Evolutionary conservation across 2,797 vertebrate species (phyloP).

Genomic region (Benthosema pterotum): DNA sequence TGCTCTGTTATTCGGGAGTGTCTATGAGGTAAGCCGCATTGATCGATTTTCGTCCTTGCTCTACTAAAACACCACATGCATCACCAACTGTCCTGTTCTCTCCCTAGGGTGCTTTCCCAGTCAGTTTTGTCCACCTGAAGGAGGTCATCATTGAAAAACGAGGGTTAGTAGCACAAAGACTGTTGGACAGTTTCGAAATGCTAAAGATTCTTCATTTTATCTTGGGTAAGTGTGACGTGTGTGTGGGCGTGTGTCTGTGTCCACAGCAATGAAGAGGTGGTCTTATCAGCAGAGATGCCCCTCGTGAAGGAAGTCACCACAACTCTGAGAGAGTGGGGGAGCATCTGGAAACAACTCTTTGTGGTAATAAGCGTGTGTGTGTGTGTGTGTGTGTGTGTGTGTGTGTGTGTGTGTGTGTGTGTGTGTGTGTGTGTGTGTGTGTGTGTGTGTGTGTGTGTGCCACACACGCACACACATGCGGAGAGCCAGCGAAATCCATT

Average conservation of each 20-base stretch:
- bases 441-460: not conserved
- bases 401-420: not conserved
- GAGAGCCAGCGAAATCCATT: too few species aligned
- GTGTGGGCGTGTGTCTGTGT: not conserved
- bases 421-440: not conserved
- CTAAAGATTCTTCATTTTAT: not conserved
- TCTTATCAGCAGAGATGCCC: slow-evolving; percentile 88
- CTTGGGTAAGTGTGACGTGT: too few species aligned
- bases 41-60: too few species aligned
- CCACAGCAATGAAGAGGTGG: slow-evolving; percentile 83
- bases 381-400: not conserved
- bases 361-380: slow-evolving; percentile 79
- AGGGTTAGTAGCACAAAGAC: slow-evolving; percentile 78
- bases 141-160: slow-evolving; percentile 86
- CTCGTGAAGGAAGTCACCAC: slow-evolving; percentile 96
- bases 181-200: not conserved
- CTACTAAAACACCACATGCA: not conserved
- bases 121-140: slow-evolving; percentile 88
- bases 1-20: too few species aligned
- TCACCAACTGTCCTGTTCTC: slow-evolving; percentile 4
- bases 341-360: slow-evolving; percentile 96
- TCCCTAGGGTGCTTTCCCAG: slow-evolving; percentile 91
- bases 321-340: slow-evolving; percentile 95
- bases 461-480: too few species aligned
- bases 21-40: too few species aligned